These are phyloP conservation scores for Salmo trutta DNA, from an alignment of 2,797 vertebrate species.

Conservation along the genomic window DNA sequence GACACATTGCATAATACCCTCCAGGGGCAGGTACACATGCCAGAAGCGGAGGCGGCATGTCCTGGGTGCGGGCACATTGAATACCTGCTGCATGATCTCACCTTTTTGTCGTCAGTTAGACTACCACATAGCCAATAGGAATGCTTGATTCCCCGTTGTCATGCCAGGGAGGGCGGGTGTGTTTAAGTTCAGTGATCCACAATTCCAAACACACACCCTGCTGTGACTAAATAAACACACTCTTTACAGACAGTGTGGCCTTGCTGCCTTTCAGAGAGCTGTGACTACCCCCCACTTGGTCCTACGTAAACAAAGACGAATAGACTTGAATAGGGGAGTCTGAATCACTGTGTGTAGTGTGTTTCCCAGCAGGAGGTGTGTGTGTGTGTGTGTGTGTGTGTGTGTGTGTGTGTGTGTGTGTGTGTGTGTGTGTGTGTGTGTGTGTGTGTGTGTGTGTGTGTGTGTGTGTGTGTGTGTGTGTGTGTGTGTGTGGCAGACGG, in stretches of 20 bases:
- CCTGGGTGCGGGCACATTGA: constrained; percentile 47
- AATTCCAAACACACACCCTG: constrained; percentile 35
- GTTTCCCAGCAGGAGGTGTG: constrained; percentile 22
- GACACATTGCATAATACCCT: constrained; percentile 54
- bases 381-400: constrained; percentile 18
- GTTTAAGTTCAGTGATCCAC: constrained; percentile 56
- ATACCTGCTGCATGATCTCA: constrained; percentile 68
- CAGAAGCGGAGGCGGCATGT: constrained; percentile 31
- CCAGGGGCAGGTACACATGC: constrained; percentile 32
- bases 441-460: constrained; percentile 14
- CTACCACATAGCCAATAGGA: constrained; percentile 58
- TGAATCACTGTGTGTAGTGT: constrained; percentile 53
- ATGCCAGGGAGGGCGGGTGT: constrained; percentile 36
- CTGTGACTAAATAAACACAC: constrained; percentile 50
- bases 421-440: constrained; percentile 27
- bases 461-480: neutral
- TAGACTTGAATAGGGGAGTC: constrained; percentile 25
- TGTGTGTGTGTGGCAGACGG: constrained; percentile 2
- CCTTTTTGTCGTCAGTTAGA: constrained; percentile 58
- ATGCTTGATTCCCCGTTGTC: neutral
- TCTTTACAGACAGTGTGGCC: constrained; percentile 41
- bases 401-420: constrained; percentile 10
- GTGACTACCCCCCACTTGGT: constrained; percentile 41
- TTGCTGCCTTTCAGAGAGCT: constrained; percentile 53
- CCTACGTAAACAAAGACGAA: constrained; percentile 56